Conservation (phyloP, 64 coral and sea anemone species). For the Montipora sp. region DNA sequence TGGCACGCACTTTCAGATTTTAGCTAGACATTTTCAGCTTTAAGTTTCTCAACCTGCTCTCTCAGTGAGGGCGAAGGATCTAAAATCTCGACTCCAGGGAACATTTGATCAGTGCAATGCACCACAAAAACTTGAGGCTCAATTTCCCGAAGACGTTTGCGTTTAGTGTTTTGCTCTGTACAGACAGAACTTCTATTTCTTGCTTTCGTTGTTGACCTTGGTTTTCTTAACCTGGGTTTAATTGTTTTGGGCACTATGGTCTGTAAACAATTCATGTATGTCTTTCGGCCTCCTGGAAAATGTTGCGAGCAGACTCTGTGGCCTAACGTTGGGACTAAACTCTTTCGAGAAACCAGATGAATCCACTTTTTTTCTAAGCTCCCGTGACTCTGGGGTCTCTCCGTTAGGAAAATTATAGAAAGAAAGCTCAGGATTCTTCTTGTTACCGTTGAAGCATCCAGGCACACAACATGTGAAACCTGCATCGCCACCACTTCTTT, state of each 20-base stretch:
- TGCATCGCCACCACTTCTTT: background rate
- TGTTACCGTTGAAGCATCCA: constrained; percentile 51
- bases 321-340: constrained; percentile 2
- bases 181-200: background rate
- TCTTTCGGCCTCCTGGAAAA: constrained; percentile 28
- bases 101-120: background rate
- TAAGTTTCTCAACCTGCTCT: background rate
- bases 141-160: background rate
- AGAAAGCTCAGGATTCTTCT: constrained; percentile 40
- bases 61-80: background rate
- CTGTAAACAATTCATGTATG: background rate
- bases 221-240: background rate
- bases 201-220: background rate
- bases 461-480: constrained; percentile 73
- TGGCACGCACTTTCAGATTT: background rate
- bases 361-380: constrained; percentile 53
- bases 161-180: background rate
- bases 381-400: constrained; percentile 4
- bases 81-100: background rate
- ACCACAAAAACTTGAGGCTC: background rate
- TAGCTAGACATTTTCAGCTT: background rate
- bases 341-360: constrained; percentile 8
- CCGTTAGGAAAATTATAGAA: constrained; percentile 51
- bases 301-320: constrained; percentile 35
- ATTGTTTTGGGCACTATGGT: background rate